Evolutionary conservation across 2,113 vertebrate species (phyloP).

Genomic region (Sinocyclocheilus maitianheensis): DNA sequence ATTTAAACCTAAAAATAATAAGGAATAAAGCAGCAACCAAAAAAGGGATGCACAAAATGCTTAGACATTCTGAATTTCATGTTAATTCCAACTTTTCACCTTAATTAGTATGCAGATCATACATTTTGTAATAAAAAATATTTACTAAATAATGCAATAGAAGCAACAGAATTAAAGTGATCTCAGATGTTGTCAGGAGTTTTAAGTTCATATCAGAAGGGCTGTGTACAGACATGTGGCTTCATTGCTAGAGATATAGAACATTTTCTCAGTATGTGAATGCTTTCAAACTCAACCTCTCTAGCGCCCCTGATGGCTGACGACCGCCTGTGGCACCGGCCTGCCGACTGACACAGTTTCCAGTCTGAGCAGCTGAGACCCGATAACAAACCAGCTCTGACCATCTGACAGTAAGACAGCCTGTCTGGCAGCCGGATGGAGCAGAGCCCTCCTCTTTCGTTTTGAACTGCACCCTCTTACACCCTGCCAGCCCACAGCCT

Average conservation of each 20-base stretch:
- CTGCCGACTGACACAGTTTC: conserved; percentile 62
- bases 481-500: conserved; percentile 42
- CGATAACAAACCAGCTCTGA: conserved; percentile 69
- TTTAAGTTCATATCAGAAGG: too few species aligned
- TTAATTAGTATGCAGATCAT: neutral
- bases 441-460: conserved; percentile 3
- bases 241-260: neutral
- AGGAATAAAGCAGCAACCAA: too few species aligned
- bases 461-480: conserved; percentile 40
- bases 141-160: neutral
- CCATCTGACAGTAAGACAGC: conserved; percentile 70
- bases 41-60: neutral
- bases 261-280: neutral
- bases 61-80: neutral
- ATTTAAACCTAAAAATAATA: too few species aligned
- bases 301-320: conserved; percentile 59
- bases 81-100: neutral
- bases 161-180: neutral
- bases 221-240: too few species aligned
- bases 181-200: neutral
- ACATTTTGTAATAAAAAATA: neutral
- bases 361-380: conserved; percentile 72
- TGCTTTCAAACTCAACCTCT: conserved; percentile 36
- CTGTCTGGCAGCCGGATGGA: conserved; percentile 62
- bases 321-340: conserved; percentile 43